Evolutionary conservation across 2,888 invertebrate genomes (phyloP).

Genomic region (Stenoptilia bipunctidactyla): DNA sequence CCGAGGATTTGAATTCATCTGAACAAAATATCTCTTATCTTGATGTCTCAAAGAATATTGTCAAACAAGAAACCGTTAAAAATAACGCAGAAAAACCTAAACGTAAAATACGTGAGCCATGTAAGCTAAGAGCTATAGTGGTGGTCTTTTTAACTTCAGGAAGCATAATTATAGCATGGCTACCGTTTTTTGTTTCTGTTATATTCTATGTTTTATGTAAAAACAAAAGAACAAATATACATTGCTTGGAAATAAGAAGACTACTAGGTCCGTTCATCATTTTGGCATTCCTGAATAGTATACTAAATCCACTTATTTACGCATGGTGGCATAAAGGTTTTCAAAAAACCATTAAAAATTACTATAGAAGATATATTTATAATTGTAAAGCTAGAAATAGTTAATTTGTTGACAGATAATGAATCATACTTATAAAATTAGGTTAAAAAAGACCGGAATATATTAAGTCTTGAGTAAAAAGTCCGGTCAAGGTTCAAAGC

Average conservation of each 20-base stretch:
- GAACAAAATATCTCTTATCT: not conserved
- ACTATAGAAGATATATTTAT: not conserved
- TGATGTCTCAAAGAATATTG: not conserved
- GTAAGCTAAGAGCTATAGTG: constrained; percentile 73
- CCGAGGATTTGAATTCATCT: constrained; percentile 28
- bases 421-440: too few species aligned
- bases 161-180: constrained; percentile 74
- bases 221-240: constrained; percentile 44
- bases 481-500: too few species aligned
- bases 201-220: constrained; percentile 68
- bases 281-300: constrained; percentile 72
- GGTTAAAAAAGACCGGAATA: too few species aligned
- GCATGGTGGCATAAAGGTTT: constrained; percentile 81
- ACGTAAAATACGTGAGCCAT: constrained; percentile 36
- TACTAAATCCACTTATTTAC: constrained; percentile 76
- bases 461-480: too few species aligned
- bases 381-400: not conserved
- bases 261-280: constrained; percentile 72
- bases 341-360: constrained; percentile 39
- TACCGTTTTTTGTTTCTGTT: constrained; percentile 73
- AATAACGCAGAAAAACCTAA: constrained; percentile 13
- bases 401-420: too few species aligned
- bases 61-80: not conserved
- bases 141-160: constrained; percentile 74
- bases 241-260: constrained; percentile 56